phyloP scores from a whole-genome alignment of 2,797 vertebrate species.

The Spheniscus humboldti region DNA sequence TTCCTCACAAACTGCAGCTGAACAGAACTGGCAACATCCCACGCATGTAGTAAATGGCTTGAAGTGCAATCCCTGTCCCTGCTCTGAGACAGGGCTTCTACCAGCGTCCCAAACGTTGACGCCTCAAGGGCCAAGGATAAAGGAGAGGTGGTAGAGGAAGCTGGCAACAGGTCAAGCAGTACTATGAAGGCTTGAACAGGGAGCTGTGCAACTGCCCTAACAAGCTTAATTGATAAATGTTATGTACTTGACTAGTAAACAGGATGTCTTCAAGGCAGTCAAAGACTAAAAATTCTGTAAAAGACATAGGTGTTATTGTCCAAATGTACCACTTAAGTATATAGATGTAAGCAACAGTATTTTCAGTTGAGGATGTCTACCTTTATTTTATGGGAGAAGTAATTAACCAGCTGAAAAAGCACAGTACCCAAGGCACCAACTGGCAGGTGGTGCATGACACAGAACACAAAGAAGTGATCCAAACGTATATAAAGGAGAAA shows the following conservation, averaged over 20 bases:
- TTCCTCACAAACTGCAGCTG: neutral
- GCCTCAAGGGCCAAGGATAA: neutral
- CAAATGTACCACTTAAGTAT: neutral
- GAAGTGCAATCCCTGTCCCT: neutral
- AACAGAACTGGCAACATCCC: neutral
- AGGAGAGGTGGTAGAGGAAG: neutral
- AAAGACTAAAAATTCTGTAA: neutral
- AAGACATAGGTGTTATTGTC: neutral
- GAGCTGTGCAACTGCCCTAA: neutral
- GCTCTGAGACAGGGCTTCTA: neutral
- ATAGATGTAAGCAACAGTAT: no score
- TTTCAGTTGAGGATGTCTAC: no score
- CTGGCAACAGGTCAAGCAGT: neutral
- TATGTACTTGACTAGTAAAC: neutral
- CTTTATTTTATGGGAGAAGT: neutral
- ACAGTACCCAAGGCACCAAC: neutral
- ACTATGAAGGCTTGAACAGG: neutral
- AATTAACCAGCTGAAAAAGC: neutral
- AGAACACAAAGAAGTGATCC: neutral
- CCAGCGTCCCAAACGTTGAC: neutral
- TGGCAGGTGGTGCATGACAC: neutral
- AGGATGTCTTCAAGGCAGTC: neutral
- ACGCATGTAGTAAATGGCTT: accelerated
- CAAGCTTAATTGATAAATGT: neutral
- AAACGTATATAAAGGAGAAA: neutral